These are phyloP conservation scores for Drosophila oshimai DNA, from an alignment of 1,140 invertebrate species.

Conservation along the genomic window DNA sequence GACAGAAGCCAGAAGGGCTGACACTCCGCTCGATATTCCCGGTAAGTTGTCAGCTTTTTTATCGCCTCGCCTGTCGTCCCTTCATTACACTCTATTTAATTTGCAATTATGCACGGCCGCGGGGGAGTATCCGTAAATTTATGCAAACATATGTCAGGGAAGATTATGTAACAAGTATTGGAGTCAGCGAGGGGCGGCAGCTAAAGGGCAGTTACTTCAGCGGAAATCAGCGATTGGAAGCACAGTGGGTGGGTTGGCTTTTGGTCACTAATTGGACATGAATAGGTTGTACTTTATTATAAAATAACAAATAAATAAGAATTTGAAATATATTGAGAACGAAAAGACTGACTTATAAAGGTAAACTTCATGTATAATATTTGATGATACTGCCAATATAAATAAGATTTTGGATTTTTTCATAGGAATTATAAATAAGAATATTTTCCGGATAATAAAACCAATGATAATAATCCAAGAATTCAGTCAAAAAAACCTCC, in stretches of 20 bases:
- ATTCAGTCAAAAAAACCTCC: too few species aligned
- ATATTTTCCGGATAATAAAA: neutral
- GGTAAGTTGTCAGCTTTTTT: constrained; percentile 64
- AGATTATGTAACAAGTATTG: constrained; percentile 69
- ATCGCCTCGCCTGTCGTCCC: constrained; percentile 17
- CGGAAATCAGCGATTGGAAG: constrained; percentile 7
- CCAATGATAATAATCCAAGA: too few species aligned
- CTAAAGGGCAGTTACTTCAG: neutral
- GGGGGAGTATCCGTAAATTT: constrained; percentile 51
- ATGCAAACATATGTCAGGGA: constrained; percentile 76
- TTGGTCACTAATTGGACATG: neutral
- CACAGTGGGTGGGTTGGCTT: constrained; percentile 19
- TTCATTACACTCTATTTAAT: constrained; percentile 71
- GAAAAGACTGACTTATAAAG: too few species aligned
- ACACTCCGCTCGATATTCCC: constrained; percentile 44
- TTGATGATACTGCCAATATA: too few species aligned
- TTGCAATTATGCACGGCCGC: constrained; percentile 61
- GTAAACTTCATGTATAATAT: too few species aligned
- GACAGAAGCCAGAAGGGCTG: neutral
- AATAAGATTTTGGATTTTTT: too few species aligned
- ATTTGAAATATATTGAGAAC: too few species aligned
- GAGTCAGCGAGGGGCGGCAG: constrained; percentile 24
- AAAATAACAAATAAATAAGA: neutral
- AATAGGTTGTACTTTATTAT: too few species aligned
- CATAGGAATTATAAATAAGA: too few species aligned